Base-by-base conservation (phyloP, 2,113 vertebrate genomes). In the Hyla sarda region DNA sequence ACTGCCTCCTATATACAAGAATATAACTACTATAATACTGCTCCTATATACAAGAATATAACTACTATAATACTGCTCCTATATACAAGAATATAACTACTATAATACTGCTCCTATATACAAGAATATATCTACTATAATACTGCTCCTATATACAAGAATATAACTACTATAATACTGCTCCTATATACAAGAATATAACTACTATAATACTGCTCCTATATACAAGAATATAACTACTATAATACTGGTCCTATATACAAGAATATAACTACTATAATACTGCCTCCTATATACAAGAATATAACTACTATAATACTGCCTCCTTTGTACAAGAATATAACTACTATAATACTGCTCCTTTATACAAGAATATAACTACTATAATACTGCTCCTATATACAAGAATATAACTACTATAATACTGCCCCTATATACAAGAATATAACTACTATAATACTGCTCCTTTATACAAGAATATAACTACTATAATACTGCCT, bases 391-490 rank as follows among this genome's bases (percentile, higher is more conserved):
- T 60, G n/a, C 56, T 23, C 54, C 54, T 65, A 28, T 30, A 2
- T 60, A 60, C 56, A 60, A 25, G n/a, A 60, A 60, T 60, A 60
- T 60, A 25, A 65, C 60, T 65, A 65, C 60, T 65, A 65, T 65
- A 65, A 65, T 65, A 65, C 60, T 65, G 12, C 60, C 13, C 25
- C 60, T 65, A 65, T 65, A 4, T 65, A 65, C 60, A 65, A 65
- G 25, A 65, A 65, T 65, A 65, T 30, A 65, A 65, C 60, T 65
- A 65, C 60, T 65, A 65, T 65, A 65, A 65, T 65, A 65, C 60
- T 65, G 60, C 25, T 3, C 60, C 60, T 65, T 13, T 65, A 11
- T 65, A 65, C 60, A 65, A 65, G 25, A 65, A 65, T 65, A 65
- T 30, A 65, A 65, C 60, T 65, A 65, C 60, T 65, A 65, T 65